These are phyloP conservation scores for Zhuqinia jingwanae DNA, from an alignment of 2,888 invertebrate genomes.

Conservation along the genomic window DNA sequence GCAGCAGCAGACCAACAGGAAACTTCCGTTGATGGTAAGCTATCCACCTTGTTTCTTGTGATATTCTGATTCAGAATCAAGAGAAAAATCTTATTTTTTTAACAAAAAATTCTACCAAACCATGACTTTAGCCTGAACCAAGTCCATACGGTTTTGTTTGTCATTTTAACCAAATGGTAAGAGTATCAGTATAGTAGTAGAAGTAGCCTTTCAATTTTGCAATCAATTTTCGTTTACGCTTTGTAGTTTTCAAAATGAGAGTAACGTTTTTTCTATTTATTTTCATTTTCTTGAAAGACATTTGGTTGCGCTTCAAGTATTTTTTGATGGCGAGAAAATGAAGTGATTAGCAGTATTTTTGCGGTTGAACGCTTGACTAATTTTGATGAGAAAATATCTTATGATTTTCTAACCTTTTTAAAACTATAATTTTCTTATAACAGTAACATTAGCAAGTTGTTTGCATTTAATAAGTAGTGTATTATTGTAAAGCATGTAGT, in stretches of 20 bases:
- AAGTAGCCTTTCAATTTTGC: neutral
- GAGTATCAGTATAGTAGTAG: neutral
- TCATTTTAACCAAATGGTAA: neutral
- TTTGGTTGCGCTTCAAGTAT: conserved; percentile 11
- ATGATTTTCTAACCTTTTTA: too few relatives aligned
- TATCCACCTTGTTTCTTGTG: neutral
- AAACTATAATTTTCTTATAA: neutral
- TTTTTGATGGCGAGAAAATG: neutral
- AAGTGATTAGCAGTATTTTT: neutral
- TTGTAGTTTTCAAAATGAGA: conserved; percentile 3
- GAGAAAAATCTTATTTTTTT: too few relatives aligned
- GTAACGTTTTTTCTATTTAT: neutral
- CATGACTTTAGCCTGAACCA: neutral
- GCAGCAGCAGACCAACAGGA: conserved; percentile 67
- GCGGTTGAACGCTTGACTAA: conserved; percentile 18
- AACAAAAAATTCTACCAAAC: too few relatives aligned
- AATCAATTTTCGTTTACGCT: neutral
- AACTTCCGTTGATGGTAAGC: conserved; percentile 75
- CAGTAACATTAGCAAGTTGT: neutral
- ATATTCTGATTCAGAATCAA: too few relatives aligned
- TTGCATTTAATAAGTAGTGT: neutral
- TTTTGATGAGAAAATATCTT: too few relatives aligned
- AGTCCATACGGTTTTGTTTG: neutral
- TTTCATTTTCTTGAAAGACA: neutral
- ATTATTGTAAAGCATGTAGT: neutral